Percentiles rank a stretch among this genome's conserved stretches.
phyloP scores from a whole-genome alignment of 2,113 vertebrate species.

The Phylloscopus whistleri region DNA sequence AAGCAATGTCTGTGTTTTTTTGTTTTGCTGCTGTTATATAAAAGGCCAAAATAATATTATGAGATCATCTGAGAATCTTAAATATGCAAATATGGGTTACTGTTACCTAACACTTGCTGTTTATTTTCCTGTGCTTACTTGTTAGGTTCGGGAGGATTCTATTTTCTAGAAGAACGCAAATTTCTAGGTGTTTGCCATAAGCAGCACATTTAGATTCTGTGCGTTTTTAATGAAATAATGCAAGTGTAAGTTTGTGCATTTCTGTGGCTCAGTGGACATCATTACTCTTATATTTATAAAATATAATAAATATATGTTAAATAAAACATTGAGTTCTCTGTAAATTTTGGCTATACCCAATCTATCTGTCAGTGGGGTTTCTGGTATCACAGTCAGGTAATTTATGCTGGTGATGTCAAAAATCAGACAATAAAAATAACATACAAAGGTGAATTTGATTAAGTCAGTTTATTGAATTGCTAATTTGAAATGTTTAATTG shows the following conservation, averaged over 20 bases:
- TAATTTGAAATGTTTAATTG: not conserved
- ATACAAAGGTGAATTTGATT: not conserved
- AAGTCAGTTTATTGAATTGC: not conserved
- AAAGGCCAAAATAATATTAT: not conserved
- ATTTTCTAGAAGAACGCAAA: not conserved
- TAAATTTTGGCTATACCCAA: not conserved
- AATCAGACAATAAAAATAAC: not conserved
- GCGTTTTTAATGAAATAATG: not conserved
- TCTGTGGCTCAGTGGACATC: not conserved
- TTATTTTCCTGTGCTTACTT: not conserved
- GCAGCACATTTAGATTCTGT: not conserved
- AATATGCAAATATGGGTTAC: not conserved
- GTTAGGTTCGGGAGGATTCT: not conserved
- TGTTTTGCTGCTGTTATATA: not conserved
- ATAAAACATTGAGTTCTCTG: not conserved
- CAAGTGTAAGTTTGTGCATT: not conserved
- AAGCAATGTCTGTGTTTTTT: not conserved
- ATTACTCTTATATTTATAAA: not conserved
- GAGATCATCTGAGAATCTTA: not conserved
- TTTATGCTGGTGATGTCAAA: not conserved
- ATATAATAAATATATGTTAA: too few relatives aligned
- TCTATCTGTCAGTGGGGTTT: not conserved
- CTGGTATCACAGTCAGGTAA: not conserved
- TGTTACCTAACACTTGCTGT: not conserved
- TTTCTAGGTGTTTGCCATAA: not conserved